These are phyloP conservation scores for Seriola aureovittata DNA, from an alignment of 2,113 vertebrate genomes.

Conservation along the genomic window DNA sequence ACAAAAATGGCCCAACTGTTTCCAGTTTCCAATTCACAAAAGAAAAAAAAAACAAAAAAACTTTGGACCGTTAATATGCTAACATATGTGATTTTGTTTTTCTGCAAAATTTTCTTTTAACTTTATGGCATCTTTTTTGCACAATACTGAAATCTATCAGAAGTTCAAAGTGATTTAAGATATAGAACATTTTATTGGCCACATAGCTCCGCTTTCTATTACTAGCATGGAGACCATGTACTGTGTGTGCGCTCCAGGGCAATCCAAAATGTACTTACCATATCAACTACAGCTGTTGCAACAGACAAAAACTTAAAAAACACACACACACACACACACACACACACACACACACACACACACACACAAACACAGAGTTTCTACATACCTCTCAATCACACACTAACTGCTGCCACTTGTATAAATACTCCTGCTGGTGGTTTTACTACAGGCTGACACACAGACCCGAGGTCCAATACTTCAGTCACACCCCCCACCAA, in stretches of 20 bases:
- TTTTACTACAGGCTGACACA: conserved; percentile 53
- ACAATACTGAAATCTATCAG: background rate
- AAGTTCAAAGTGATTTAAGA: background rate
- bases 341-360: conserved; percentile 5
- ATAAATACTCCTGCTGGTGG: conserved; percentile 62
- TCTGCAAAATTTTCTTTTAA: no score
- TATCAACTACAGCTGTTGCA: conserved; percentile 5
- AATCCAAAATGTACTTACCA: conserved; percentile 6
- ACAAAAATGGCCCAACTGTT: no score
- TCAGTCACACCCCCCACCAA: conserved; percentile 22
- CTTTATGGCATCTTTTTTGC: background rate
- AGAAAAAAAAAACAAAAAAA: no score
- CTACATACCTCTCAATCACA: conserved; percentile 59
- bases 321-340: background rate
- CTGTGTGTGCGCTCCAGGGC: background rate
- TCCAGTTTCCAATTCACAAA: no score
- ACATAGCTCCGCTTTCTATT: background rate
- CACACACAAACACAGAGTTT: conserved; percentile 14
- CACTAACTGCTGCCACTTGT: conserved; percentile 71
- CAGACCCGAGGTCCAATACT: conserved; percentile 23
- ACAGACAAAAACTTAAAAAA: conserved; percentile 12
- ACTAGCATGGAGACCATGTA: conserved; percentile 3
- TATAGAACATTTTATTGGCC: background rate
- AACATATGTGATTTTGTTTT: no score
- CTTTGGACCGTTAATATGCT: no score